A percentile compares a stretch with the other conserved stretches of the same genome.
Conservation (phyloP, 2,113 vertebrate species). For the Falco punctatus region DNA sequence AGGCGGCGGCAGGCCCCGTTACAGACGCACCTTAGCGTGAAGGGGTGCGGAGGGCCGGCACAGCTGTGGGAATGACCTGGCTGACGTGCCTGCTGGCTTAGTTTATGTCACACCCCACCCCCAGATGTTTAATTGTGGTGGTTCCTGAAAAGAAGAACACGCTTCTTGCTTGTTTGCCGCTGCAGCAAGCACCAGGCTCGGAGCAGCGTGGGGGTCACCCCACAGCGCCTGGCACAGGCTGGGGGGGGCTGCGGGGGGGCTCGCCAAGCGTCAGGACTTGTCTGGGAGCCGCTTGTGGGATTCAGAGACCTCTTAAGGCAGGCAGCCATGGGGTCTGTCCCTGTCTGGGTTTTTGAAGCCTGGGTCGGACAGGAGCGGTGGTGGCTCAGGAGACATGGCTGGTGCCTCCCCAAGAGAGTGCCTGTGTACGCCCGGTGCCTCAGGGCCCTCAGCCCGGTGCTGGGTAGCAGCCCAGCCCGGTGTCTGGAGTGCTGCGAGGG, state of each 20-base stretch:
- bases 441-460: rapidly evolving
- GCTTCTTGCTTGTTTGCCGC: not conserved
- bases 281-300: rapidly evolving
- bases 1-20: too few species aligned
- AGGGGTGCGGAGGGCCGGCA: not conserved
- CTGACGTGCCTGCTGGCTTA: too few species aligned
- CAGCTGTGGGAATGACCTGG: not conserved
- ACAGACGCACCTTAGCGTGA: not conserved
- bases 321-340: too few species aligned
- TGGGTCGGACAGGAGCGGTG: not conserved
- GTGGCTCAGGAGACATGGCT: not conserved
- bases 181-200: not conserved
- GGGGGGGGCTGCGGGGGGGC: not conserved
- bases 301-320: rapidly evolving
- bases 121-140: not conserved
- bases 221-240: rapidly evolving
- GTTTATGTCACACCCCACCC: not conserved
- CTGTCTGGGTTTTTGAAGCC: not conserved
- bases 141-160: rapidly evolving
- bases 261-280: rapidly evolving
- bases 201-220: rapidly evolving
- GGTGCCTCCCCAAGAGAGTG: rapidly evolving
- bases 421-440: not conserved
- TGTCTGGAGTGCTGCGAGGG: rapidly evolving
- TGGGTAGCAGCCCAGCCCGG: rapidly evolving